Percentiles rank a stretch among this genome's conserved stretches.
Conservation (phyloP, 2,888 invertebrate species). For the Quadriops clusia region DNA sequence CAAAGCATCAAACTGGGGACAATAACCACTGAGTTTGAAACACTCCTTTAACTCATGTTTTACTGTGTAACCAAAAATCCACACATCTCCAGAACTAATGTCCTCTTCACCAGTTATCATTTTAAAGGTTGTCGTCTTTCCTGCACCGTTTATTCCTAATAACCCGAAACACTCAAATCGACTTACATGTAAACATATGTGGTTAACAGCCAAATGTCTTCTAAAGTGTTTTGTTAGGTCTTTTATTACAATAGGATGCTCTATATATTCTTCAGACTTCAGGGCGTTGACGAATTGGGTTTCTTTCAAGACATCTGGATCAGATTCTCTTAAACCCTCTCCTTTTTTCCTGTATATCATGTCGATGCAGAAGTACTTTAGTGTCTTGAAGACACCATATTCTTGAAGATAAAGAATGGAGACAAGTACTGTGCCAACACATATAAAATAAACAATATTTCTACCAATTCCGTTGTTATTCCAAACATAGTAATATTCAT, state of each 20-base stretch:
- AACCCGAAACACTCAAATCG: constrained; percentile 68
- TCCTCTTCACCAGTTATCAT: constrained; percentile 72
- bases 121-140: constrained; percentile 76
- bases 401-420: too few relatives aligned
- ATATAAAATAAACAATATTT: constrained; percentile 49
- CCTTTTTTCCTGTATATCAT: too few relatives aligned
- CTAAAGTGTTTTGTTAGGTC: constrained; percentile 50
- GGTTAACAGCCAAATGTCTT: constrained; percentile 63
- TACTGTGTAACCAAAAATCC: constrained; percentile 37
- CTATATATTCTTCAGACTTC: too few relatives aligned
- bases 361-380: too few relatives aligned
- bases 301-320: too few relatives aligned
- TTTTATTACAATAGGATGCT: too few relatives aligned
- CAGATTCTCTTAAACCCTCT: too few relatives aligned
- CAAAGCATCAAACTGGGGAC: constrained; percentile 46
- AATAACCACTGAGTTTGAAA: constrained; percentile 47
- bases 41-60: constrained; percentile 43
- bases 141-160: constrained; percentile 74
- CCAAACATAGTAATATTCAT: constrained; percentile 48
- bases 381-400: too few relatives aligned
- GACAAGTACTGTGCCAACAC: too few relatives aligned
- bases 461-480: constrained; percentile 56
- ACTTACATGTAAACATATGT: constrained; percentile 42
- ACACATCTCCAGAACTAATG: constrained; percentile 58
- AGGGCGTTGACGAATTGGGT: too few relatives aligned